These are phyloP conservation scores for Hyppa rectilinea DNA, from an alignment of 2,888 invertebrate species.

Conservation along the genomic window DNA sequence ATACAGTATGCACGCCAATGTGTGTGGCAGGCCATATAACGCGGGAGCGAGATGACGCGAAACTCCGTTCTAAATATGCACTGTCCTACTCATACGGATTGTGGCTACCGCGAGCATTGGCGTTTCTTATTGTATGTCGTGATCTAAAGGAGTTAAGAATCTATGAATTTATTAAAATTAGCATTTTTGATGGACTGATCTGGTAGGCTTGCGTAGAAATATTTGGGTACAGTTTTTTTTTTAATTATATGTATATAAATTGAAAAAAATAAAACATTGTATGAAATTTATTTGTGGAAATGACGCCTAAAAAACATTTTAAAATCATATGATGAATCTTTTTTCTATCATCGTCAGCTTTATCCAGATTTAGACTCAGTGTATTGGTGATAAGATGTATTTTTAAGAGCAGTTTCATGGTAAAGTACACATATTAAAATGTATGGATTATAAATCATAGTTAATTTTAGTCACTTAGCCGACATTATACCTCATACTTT, in stretches of 20 bases:
- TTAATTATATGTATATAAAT: too few relatives aligned
- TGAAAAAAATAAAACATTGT: too few relatives aligned
- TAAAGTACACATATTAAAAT: neutral
- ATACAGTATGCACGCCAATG: neutral
- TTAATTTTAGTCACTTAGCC: constrained; percentile 19
- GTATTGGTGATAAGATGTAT: neutral
- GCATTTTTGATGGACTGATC: constrained; percentile 41
- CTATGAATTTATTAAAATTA: constrained; percentile 58
- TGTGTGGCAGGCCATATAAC: neutral
- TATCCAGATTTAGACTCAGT: neutral
- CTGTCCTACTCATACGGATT: neutral
- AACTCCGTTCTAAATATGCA: constrained; percentile 7
- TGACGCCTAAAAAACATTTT: neutral
- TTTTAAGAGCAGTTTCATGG: constrained; percentile 8
- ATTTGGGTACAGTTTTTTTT: neutral
- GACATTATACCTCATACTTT: constrained; percentile 40
- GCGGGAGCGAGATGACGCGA: constrained; percentile 2
- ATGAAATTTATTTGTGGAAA: constrained; percentile 12
- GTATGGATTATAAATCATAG: constrained; percentile 7
- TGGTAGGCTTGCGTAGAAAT: constrained; percentile 31
- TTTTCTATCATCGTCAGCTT: neutral
- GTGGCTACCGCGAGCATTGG: neutral
- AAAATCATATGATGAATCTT: neutral
- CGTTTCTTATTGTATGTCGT: constrained; percentile 1
- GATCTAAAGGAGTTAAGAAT: constrained; percentile 35